These are phyloP conservation scores for Cossypha niveicapilla DNA, from an alignment of 2,797 vertebrate genomes.

Conservation along the genomic window DNA sequence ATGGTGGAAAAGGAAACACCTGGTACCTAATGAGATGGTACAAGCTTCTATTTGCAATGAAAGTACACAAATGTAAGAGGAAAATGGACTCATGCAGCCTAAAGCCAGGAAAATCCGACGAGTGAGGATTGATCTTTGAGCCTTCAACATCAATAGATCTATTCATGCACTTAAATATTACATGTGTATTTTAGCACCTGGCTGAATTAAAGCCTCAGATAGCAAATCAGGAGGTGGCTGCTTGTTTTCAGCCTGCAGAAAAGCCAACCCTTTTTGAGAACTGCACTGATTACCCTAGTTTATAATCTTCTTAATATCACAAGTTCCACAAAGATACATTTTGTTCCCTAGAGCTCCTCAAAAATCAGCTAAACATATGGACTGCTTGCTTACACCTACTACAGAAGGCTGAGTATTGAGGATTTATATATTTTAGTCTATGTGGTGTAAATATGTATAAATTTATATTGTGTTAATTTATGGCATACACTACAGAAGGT, in stretches of 20 bases:
- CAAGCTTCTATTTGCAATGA: background rate
- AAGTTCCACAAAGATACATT: slow-evolving; percentile 57
- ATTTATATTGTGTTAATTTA: slow-evolving; percentile 84
- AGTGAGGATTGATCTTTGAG: background rate
- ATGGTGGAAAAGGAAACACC: slow-evolving; percentile 19
- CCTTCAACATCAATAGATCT: background rate
- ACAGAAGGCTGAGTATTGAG: slow-evolving; percentile 76
- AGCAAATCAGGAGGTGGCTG: slow-evolving; percentile 14
- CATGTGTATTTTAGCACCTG: slow-evolving; percentile 39
- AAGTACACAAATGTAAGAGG: slow-evolving; percentile 13
- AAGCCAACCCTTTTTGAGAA: slow-evolving; percentile 23
- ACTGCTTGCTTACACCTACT: slow-evolving; percentile 77
- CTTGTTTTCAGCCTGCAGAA: slow-evolving; percentile 26
- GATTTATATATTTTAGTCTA: slow-evolving; percentile 80
- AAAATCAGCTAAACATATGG: slow-evolving; percentile 77
- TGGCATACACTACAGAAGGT: slow-evolving; percentile 79
- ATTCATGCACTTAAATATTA: background rate
- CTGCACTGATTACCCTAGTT: slow-evolving; percentile 59
- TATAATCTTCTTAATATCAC: slow-evolving; percentile 56
- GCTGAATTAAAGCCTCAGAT: slow-evolving; percentile 8
- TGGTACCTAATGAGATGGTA: slow-evolving; percentile 8
- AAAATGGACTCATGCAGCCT: slow-evolving; percentile 22
- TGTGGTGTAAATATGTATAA: slow-evolving; percentile 81
- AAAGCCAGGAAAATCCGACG: slow-evolving; percentile 22
- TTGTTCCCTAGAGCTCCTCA: slow-evolving; percentile 67